These are phyloP conservation scores for Neogale vison DNA, from an alignment of 2,113 vertebrate species.

Conservation along the genomic window DNA sequence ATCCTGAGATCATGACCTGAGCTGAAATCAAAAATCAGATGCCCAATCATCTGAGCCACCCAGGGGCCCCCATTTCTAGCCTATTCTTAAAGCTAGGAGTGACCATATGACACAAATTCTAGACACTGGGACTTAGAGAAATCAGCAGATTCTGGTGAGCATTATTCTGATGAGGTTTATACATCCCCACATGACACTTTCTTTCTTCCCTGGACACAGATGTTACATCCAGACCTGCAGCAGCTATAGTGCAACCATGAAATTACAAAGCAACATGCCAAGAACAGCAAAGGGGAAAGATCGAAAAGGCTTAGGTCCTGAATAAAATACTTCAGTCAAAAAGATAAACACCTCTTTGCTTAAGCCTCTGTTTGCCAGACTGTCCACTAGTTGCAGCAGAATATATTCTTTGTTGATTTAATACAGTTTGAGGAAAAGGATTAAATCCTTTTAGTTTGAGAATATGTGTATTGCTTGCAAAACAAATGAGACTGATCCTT, in stretches of 20 bases:
- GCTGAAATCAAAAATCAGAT: not conserved
- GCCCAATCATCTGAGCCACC: not conserved
- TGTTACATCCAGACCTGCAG: not conserved
- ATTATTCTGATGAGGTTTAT: not conserved
- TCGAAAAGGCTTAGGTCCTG: not conserved
- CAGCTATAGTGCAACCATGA: not conserved
- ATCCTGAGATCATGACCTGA: not conserved
- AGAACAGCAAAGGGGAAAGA: not conserved
- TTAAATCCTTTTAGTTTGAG: not conserved
- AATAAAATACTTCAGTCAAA: not conserved
- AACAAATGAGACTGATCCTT: not conserved
- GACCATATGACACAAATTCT: not conserved
- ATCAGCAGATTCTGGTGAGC: not conserved
- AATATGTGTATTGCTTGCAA: not conserved
- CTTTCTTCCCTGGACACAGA: not conserved
- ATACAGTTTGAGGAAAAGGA: not conserved
- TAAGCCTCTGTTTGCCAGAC: not conserved
- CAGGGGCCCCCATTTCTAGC: not conserved
- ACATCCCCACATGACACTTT: not conserved
- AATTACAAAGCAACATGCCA: not conserved
- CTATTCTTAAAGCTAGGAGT: not conserved
- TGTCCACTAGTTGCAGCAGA: not conserved
- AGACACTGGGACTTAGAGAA: not conserved
- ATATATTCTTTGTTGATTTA: not conserved
- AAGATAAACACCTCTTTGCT: not conserved